Evolutionary conservation across 2,888 invertebrate genomes (phyloP).

Genomic region (Zonitis immaculata): DNA sequence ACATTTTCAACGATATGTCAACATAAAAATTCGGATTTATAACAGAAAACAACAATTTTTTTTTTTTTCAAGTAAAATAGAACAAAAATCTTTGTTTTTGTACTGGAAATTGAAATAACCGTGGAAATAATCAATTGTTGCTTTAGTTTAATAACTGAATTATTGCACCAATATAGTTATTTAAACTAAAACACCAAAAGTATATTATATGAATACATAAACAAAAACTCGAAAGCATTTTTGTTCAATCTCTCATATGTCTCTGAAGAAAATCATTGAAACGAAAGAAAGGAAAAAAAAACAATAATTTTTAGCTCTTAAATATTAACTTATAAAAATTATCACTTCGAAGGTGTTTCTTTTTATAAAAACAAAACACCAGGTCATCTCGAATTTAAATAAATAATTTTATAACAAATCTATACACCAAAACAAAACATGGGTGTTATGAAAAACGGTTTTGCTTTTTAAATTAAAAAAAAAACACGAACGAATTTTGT

Average conservation of each 20-base stretch:
- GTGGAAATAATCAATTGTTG: conserved; percentile 19
- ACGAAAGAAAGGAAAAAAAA: background rate
- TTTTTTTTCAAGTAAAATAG: conserved; percentile 19
- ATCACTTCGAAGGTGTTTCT: conserved; percentile 37
- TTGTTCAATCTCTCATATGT: conserved; percentile 25
- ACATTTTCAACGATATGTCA: conserved; percentile 35
- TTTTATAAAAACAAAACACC: conserved; percentile 5
- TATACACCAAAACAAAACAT: conserved; percentile 19
- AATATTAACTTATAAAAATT: conserved; percentile 35
- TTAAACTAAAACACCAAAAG: conserved; percentile 28
- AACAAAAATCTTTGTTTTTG: conserved; percentile 35
- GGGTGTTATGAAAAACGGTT: background rate
- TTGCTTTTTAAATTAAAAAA: background rate
- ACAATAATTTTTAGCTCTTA: conserved; percentile 42
- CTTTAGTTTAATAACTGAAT: conserved; percentile 30
- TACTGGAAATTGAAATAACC: conserved; percentile 34
- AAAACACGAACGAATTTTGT: no score
- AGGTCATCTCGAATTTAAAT: conserved; percentile 11
- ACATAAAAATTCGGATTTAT: conserved; percentile 29
- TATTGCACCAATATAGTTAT: conserved; percentile 30
- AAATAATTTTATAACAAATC: conserved; percentile 20
- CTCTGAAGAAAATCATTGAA: conserved; percentile 41
- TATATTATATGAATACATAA: background rate
- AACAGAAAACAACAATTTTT: conserved; percentile 11
- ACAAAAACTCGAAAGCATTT: conserved; percentile 15